These are phyloP conservation scores for Euschistus heros DNA, from an alignment of 1,140 invertebrate species.

Conservation along the genomic window DNA sequence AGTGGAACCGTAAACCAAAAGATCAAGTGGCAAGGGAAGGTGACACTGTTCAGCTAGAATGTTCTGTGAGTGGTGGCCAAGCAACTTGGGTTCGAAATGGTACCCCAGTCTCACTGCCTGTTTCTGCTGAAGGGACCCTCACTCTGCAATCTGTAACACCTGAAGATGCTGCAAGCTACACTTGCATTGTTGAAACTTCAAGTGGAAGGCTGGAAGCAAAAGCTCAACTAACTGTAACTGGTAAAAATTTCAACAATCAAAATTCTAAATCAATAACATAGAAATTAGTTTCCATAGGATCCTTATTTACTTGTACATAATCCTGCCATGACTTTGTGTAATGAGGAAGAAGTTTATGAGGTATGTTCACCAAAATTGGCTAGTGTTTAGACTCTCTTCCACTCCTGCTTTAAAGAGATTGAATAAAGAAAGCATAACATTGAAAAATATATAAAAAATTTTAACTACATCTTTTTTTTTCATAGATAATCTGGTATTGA, in stretches of 20 bases:
- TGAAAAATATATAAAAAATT: too few species aligned
- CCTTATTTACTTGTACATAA: background rate
- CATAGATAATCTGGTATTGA: too few species aligned
- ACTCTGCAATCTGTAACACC: constrained; percentile 47
- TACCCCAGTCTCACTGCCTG: constrained; percentile 42
- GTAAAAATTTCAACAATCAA: constrained; percentile 39
- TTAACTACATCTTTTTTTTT: too few species aligned
- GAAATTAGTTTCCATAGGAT: background rate
- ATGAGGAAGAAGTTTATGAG: too few species aligned
- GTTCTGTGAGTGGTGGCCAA: constrained; percentile 53
- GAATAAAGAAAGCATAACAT: too few species aligned
- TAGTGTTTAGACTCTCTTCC: too few species aligned
- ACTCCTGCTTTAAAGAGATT: too few species aligned
- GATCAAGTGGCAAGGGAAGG: constrained; percentile 36
- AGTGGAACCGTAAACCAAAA: constrained; percentile 33
- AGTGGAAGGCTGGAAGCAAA: constrained; percentile 51
- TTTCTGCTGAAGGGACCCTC: constrained; percentile 49
- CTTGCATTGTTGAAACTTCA: constrained; percentile 57
- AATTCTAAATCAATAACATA: constrained; percentile 4
- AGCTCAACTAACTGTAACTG: constrained; percentile 53
- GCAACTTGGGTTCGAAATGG: constrained; percentile 61
- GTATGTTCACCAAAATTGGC: too few species aligned
- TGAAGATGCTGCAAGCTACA: constrained; percentile 55
- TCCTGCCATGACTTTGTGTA: background rate
- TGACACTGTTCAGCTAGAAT: constrained; percentile 45